Conservation (phyloP, 2,888 invertebrate species). For the Noctua comes region DNA sequence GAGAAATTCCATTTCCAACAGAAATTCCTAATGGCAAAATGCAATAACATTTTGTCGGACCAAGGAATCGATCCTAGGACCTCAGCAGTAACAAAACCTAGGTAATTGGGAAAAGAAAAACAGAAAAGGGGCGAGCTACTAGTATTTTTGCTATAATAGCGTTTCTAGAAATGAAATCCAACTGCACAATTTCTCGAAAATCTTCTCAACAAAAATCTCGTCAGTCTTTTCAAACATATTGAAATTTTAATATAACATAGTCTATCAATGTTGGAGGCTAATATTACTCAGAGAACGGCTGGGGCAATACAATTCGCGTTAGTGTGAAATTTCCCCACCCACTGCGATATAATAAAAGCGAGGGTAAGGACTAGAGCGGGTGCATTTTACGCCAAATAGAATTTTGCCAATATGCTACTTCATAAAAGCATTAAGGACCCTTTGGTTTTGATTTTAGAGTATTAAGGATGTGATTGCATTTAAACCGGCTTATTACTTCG, state of each 20-base stretch:
- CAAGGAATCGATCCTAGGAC: not conserved
- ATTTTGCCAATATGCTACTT: slow-evolving; percentile 63
- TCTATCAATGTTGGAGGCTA: slow-evolving; percentile 64
- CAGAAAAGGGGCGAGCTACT: not conserved
- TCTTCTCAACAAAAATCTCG: slow-evolving; percentile 34
- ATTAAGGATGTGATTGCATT: slow-evolving; percentile 47
- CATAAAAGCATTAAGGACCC: slow-evolving; percentile 59
- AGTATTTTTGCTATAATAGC: not conserved
- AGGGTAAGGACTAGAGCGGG: slow-evolving; percentile 58
- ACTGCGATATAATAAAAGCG: slow-evolving; percentile 58
- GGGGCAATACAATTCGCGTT: slow-evolving; percentile 68
- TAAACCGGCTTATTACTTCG: slow-evolving; percentile 28
- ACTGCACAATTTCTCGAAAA: slow-evolving; percentile 11
- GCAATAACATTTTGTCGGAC: not conserved
- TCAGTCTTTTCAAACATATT: slow-evolving; percentile 49
- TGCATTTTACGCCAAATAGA: slow-evolving; percentile 66
- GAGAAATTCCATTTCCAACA: not conserved
- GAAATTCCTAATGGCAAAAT: not conserved
- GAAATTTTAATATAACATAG: slow-evolving; percentile 66
- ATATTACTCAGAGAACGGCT: slow-evolving; percentile 53
- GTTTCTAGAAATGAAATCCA: not conserved
- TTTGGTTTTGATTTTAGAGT: slow-evolving; percentile 53
- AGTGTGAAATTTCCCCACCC: slow-evolving; percentile 64
- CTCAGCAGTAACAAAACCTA: not conserved
- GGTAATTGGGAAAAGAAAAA: not conserved